Conservation (phyloP, 2,113 vertebrate species). For the Protomyctophum bolini region DNA sequence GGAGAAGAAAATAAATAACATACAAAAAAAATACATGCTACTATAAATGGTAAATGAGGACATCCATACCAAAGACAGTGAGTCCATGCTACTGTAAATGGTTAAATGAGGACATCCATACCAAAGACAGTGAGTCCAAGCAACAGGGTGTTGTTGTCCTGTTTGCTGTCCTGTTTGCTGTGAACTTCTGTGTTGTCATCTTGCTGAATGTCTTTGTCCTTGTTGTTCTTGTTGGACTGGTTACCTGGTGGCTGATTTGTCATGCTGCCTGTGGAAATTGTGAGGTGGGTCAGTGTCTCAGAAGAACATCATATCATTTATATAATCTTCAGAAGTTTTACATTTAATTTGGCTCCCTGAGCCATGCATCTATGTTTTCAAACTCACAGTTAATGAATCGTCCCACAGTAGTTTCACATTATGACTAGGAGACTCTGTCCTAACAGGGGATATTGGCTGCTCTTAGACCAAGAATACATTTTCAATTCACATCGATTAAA, state of each 20-base stretch:
- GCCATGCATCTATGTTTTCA: too few species aligned
- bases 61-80: conserved; percentile 31
- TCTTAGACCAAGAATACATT: not conserved
- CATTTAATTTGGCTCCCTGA: too few species aligned
- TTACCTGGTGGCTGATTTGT: conserved; percentile 72
- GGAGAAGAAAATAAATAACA: too few species aligned
- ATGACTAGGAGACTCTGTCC: too few species aligned
- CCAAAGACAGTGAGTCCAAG: conserved; percentile 81
- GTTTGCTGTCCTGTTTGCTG: conserved; percentile 78
- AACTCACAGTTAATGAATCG: too few species aligned
- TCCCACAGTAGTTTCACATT: too few species aligned
- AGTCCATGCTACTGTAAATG: conserved; percentile 44
- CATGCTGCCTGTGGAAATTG: conserved; percentile 72
- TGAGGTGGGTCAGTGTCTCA: not conserved
- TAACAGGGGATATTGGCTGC: too few species aligned
- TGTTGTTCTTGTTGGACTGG: conserved; percentile 67
- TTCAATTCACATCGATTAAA: not conserved
- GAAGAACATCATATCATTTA: too few species aligned
- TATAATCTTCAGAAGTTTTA: too few species aligned
- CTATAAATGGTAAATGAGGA: too few species aligned
- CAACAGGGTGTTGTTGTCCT: conserved; percentile 77
- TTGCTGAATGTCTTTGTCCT: conserved; percentile 59
- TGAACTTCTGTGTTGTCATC: conserved; percentile 68
- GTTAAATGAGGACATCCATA: conserved; percentile 33
- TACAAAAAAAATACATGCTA: too few species aligned